phyloP scores from a whole-genome alignment of 2,797 vertebrate genomes.

The Bryconaethiops microstoma region DNA sequence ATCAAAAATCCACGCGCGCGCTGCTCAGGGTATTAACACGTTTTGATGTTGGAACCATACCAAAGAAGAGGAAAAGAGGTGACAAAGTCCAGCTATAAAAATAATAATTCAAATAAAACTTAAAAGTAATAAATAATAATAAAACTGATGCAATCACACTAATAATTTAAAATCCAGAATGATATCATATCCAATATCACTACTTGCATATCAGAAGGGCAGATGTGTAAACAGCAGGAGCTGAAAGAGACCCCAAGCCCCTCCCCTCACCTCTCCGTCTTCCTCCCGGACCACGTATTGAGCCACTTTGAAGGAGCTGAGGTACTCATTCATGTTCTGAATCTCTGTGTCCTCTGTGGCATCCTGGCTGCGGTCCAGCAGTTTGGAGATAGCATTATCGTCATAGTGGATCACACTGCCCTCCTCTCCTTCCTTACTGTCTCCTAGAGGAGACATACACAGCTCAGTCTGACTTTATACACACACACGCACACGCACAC shows the following conservation, averaged over 20 bases:
- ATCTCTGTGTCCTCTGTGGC: conserved; percentile 95
- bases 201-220: background rate
- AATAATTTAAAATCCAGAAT: background rate
- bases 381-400: conserved; percentile 93
- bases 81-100: too few species aligned
- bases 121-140: too few species aligned
- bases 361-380: conserved; percentile 94
- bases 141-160: too few species aligned
- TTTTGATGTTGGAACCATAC: too few species aligned
- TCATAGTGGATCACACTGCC: conserved; percentile 98
- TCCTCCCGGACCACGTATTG: conserved; percentile 98
- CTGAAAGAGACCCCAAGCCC: background rate
- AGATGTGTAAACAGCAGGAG: background rate
- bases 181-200: too few species aligned
- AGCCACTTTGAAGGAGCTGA: conserved; percentile 99
- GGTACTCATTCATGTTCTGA: conserved; percentile 99
- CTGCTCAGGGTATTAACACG: too few species aligned
- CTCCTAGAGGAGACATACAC: conserved; percentile 74
- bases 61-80: too few species aligned
- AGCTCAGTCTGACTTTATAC: background rate
- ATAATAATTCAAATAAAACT: too few species aligned
- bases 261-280: conserved; percentile 89
- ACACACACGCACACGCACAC: background rate
- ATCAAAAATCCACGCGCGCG: too few species aligned
- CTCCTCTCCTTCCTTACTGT: conserved; percentile 94